These are phyloP conservation scores for Urocyon cinereoargenteus DNA, from an alignment of 2,797 vertebrate genomes.

Conservation along the genomic window DNA sequence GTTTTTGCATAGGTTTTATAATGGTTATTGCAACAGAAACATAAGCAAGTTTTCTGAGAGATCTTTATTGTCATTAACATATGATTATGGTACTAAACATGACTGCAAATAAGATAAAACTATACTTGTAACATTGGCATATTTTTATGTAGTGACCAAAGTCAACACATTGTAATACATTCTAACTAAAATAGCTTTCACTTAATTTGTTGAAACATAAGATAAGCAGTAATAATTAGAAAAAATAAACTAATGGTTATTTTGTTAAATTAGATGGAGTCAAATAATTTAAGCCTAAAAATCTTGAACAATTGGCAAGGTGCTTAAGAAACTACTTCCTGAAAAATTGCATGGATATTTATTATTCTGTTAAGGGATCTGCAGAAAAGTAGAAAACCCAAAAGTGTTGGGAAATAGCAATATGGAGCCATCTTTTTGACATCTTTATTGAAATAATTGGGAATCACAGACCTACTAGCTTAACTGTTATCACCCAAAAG, in stretches of 20 bases:
- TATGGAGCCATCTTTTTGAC: not conserved
- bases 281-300: not conserved
- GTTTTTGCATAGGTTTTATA: not conserved
- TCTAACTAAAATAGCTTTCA: not conserved
- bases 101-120: not conserved
- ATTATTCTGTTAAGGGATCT: not conserved
- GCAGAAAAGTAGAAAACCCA: not conserved
- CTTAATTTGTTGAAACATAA: slow-evolving; percentile 15
- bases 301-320: not conserved
- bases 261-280: not conserved
- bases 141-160: not conserved
- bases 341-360: not conserved
- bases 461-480: not conserved
- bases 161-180: not conserved
- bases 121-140: not conserved
- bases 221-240: slow-evolving; percentile 22
- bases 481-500: not conserved
- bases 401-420: not conserved
- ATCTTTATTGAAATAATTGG: slow-evolving; percentile 6
- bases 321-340: not conserved
- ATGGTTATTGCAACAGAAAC: slow-evolving; percentile 1
- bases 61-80: not conserved
- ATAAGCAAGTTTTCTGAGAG: not conserved
- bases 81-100: slow-evolving; percentile 14
- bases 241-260: not conserved